These are phyloP conservation scores for Passerina amoena DNA, from an alignment of 2,113 vertebrate species.

Conservation along the genomic window DNA sequence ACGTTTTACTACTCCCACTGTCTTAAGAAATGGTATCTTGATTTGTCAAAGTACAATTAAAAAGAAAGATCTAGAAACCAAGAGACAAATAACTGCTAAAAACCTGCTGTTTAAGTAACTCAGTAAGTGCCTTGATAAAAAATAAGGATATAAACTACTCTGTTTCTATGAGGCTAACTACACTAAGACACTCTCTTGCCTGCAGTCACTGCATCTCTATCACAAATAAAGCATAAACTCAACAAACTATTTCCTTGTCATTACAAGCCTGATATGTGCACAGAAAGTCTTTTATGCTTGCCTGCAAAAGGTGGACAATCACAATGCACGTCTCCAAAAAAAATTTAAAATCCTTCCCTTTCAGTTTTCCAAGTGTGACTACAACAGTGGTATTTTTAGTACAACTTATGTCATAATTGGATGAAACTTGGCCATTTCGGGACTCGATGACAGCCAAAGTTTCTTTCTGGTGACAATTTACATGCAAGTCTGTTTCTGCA, in stretches of 20 bases:
- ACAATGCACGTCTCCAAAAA: background rate
- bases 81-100: background rate
- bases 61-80: background rate
- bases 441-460: background rate
- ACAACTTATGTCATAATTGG: background rate
- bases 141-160: background rate
- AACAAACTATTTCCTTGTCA: background rate
- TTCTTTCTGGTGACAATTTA: background rate
- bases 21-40: background rate
- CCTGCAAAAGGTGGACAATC: background rate
- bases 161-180: background rate
- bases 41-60: background rate
- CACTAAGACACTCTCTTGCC: background rate
- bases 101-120: background rate
- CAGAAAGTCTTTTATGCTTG: background rate
- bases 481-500: background rate
- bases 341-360: background rate
- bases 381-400: background rate
- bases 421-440: background rate
- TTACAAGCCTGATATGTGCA: background rate
- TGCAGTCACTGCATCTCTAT: background rate
- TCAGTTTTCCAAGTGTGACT: background rate
- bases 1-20: background rate
- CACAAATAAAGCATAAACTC: background rate
- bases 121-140: background rate